These are phyloP conservation scores for Mythimna loreyi DNA, from an alignment of 2,888 invertebrate genomes.

Conservation along the genomic window DNA sequence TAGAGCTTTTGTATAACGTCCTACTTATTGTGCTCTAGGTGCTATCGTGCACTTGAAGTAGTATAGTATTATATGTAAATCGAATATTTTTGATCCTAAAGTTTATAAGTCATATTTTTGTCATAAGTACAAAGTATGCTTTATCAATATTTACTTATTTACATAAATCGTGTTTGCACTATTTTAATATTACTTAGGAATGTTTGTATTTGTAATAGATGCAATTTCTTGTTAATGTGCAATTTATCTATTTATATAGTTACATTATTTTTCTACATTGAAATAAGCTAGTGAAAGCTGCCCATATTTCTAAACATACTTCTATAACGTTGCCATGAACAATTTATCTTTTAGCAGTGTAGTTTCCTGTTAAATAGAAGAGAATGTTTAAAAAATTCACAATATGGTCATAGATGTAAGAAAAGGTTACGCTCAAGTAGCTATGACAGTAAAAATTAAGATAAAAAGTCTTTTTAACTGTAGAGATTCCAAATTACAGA, in stretches of 20 bases:
- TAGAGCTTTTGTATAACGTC: constrained; percentile 50
- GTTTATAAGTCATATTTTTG: constrained; percentile 53
- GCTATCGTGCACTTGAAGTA: constrained; percentile 60
- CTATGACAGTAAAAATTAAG: neutral
- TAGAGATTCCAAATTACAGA: neutral
- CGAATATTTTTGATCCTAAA: constrained; percentile 45
- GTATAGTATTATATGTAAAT: constrained; percentile 36
- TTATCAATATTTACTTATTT: constrained; percentile 61
- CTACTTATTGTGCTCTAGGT: constrained; percentile 67
- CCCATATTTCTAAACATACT: constrained; percentile 31
- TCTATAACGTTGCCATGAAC: constrained; percentile 22
- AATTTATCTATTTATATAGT: constrained; percentile 10
- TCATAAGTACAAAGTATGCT: constrained; percentile 67
- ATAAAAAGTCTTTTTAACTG: neutral
- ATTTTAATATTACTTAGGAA: constrained; percentile 55
- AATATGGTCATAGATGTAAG: constrained; percentile 5
- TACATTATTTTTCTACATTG: constrained; percentile 33
- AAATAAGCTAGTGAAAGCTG: constrained; percentile 52
- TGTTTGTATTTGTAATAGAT: constrained; percentile 47
- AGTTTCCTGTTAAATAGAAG: constrained; percentile 1
- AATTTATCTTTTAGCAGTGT: constrained; percentile 1
- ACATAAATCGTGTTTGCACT: constrained; percentile 56
- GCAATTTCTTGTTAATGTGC: constrained; percentile 41
- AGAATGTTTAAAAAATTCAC: neutral
- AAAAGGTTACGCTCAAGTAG: constrained; percentile 16